These are phyloP conservation scores for Daktulosphaira vitifoliae DNA, from an alignment of 1,140 invertebrate species.

Conservation along the genomic window DNA sequence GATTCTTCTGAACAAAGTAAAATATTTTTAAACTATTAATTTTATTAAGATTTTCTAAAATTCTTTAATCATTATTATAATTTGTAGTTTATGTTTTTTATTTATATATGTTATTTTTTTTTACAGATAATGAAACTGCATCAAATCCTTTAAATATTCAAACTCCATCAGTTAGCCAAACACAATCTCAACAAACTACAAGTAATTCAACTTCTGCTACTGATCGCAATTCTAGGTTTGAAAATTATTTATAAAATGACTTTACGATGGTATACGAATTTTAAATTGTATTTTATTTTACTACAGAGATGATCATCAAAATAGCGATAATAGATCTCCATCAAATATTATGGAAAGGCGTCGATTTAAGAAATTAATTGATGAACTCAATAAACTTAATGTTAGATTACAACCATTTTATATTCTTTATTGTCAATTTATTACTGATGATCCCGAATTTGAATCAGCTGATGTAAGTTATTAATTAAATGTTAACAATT, in stretches of 20 bases:
- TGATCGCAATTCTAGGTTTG: conserved; percentile 18
- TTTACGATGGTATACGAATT: no score
- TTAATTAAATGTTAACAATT: not conserved
- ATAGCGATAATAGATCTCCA: not conserved
- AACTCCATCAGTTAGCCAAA: not conserved
- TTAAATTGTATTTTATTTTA: not conserved
- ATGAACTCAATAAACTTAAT: conserved; percentile 51
- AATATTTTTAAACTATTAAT: no score
- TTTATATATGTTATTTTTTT: not conserved
- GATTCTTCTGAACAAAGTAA: conserved; percentile 3
- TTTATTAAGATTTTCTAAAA: no score
- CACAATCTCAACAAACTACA: not conserved
- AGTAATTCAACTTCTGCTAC: not conserved
- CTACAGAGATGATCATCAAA: conserved; percentile 3
- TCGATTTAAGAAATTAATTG: conserved; percentile 44
- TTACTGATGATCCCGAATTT: conserved; percentile 52
- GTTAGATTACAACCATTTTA: conserved; percentile 55
- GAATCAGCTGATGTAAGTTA: conserved; percentile 36
- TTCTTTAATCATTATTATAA: no score
- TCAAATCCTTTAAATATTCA: not conserved
- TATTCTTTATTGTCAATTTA: conserved; percentile 51
- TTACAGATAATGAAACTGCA: not conserved
- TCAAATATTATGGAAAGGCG: not conserved
- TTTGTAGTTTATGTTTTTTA: no score
- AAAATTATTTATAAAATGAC: not conserved